Conservation (phyloP, 2,888 invertebrate species). For the Platypus cylindrus region DNA sequence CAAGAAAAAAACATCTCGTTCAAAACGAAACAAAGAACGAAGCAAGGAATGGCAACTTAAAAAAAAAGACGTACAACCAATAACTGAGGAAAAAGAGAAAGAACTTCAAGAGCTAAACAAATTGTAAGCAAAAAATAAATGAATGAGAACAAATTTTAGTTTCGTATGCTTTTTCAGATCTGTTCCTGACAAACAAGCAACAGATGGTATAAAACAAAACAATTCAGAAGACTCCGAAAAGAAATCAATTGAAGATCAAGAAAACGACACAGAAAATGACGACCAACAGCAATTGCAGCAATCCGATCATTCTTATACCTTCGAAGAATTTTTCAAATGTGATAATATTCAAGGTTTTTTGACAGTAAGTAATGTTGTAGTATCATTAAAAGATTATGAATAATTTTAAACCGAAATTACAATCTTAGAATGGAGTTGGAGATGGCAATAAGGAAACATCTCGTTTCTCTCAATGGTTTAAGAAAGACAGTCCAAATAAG, state of each 20-base stretch:
- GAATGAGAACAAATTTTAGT: too few relatives aligned
- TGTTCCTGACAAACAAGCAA: slow-evolving; percentile 1
- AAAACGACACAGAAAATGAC: neutral
- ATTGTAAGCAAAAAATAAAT: too few relatives aligned
- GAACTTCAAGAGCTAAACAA: slow-evolving; percentile 8
- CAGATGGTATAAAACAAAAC: slow-evolving; percentile 1
- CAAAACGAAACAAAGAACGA: slow-evolving; percentile 35
- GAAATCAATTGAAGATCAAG: slow-evolving; percentile 6
- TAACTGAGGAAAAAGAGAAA: slow-evolving; percentile 19
- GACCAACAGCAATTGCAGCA: slow-evolving; percentile 5
- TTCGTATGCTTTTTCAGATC: slow-evolving; percentile 2
- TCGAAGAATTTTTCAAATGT: slow-evolving; percentile 75
- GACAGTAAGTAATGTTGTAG: slow-evolving; percentile 40
- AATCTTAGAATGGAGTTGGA: slow-evolving; percentile 50
- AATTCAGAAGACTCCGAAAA: slow-evolving; percentile 1
- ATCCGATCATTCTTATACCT: slow-evolving; percentile 47
- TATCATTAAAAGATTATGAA: neutral
- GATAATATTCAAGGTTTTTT: slow-evolving; percentile 64
- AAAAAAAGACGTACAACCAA: slow-evolving; percentile 26
- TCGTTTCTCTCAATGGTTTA: slow-evolving; percentile 73
- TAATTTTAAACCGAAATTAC: too few relatives aligned
- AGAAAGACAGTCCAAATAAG: slow-evolving; percentile 47
- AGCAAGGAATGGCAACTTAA: too few relatives aligned
- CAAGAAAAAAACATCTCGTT: slow-evolving; percentile 33
- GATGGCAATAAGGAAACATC: slow-evolving; percentile 43